A percentile compares a stretch with the other conserved stretches of the same genome.
Evolutionary conservation across 2,113 vertebrate genomes (phyloP).

Genomic region (Puffinus mauretanicus): DNA sequence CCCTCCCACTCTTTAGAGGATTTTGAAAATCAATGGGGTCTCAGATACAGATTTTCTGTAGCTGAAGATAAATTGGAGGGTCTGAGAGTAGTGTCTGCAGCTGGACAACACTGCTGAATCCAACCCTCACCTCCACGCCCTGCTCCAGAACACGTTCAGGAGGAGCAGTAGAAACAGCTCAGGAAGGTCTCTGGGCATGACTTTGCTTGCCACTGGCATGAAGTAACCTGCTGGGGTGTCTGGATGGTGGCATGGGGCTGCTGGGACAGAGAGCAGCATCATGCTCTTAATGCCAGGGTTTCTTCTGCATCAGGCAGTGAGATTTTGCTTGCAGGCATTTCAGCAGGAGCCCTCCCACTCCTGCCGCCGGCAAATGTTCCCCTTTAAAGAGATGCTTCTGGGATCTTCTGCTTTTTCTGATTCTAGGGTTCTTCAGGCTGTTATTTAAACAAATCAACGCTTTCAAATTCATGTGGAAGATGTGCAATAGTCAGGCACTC

Average conservation of each 20-base stretch:
- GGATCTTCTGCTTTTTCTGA: not conserved
- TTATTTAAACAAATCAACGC: too few species aligned
- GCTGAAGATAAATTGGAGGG: not conserved
- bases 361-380: not conserved
- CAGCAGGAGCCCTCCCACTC: rapidly evolving
- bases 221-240: not conserved
- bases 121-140: rapidly evolving
- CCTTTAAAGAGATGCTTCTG: not conserved
- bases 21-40: not conserved
- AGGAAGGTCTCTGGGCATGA: not conserved
- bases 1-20: not conserved
- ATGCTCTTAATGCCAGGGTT: rapidly evolving
- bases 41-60: not conserved
- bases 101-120: not conserved
- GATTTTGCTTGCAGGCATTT: not conserved
- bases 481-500: not conserved
- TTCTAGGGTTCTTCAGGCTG: not conserved
- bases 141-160: rapidly evolving
- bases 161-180: not conserved
- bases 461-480: not conserved
- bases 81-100: not conserved
- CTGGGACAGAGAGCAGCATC: not conserved
- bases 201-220: not conserved
- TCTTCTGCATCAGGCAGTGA: rapidly evolving
- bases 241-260: not conserved